Conservation (phyloP, 1,140 invertebrate genomes). For the Halotydeus destructor region DNA sequence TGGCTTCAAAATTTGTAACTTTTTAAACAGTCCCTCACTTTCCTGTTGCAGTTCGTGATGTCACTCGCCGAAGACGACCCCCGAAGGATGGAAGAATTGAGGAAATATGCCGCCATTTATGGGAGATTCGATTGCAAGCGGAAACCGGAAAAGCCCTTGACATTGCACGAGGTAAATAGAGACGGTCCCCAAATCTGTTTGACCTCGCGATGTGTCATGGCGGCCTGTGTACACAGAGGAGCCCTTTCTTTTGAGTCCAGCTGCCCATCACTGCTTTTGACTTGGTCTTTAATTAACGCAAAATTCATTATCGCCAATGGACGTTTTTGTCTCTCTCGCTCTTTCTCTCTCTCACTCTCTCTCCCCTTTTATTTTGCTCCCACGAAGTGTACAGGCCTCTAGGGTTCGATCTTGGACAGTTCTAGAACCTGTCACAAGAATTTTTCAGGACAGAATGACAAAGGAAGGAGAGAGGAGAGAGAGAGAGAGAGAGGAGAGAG, state of each 20-base stretch:
- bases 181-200: not conserved
- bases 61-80: slow-evolving; percentile 70
- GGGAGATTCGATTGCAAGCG: slow-evolving; percentile 83
- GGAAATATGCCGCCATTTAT: slow-evolving; percentile 90
- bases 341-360: too few relatives aligned
- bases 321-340: too few relatives aligned
- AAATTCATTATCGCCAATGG: slow-evolving; percentile 8
- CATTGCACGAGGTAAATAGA: slow-evolving; percentile 60
- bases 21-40: slow-evolving; percentile 3
- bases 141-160: slow-evolving; percentile 82
- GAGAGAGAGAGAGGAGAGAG: too few relatives aligned
- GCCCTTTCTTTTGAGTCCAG: too few relatives aligned
- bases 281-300: slow-evolving; percentile 1
- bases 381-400: too few relatives aligned
- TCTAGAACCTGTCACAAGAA: too few relatives aligned
- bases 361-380: too few relatives aligned
- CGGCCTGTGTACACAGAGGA: too few relatives aligned
- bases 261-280: not conserved
- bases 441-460: too few relatives aligned
- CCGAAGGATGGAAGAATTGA: slow-evolving; percentile 68
- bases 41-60: slow-evolving; percentile 44
- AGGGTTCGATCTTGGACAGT: too few relatives aligned
- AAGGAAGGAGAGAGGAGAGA: too few relatives aligned
- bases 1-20: not conserved
- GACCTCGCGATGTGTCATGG: not conserved